Evolutionary conservation across 2,797 vertebrate genomes (phyloP).

Genomic region (Pempheris klunzingeri): DNA sequence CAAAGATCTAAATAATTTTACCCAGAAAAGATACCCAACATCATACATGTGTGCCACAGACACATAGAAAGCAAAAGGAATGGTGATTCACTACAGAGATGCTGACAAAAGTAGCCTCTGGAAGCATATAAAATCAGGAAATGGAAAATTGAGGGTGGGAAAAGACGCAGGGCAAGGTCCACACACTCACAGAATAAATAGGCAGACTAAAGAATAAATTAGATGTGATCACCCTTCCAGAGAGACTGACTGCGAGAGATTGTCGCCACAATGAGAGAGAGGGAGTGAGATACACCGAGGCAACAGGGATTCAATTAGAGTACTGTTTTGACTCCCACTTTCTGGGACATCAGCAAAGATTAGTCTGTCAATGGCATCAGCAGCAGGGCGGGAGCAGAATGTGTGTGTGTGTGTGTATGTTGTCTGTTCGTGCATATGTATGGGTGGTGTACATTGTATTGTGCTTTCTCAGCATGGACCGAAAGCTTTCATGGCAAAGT

Average conservation of each 20-base stretch:
- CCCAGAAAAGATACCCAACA: background rate
- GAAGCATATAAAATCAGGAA: conserved; percentile 3
- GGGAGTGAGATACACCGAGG: conserved; percentile 38
- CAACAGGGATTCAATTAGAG: conserved; percentile 75
- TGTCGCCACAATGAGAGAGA: conserved; percentile 36
- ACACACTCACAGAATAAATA: background rate
- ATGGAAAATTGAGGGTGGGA: background rate
- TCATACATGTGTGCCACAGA: background rate
- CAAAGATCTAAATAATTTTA: background rate
- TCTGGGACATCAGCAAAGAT: conserved; percentile 45
- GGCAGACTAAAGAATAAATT: background rate
- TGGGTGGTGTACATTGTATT: conserved; percentile 4
- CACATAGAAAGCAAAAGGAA: background rate
- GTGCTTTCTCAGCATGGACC: conserved; percentile 19
- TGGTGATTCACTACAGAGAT: background rate
- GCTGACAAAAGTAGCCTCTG: background rate
- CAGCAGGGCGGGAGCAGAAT: background rate
- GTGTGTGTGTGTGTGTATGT: conserved; percentile 17
- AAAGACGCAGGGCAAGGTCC: background rate
- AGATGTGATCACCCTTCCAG: conserved; percentile 26
- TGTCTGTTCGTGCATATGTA: conserved; percentile 4
- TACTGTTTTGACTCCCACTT: conserved; percentile 60
- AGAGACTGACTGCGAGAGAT: conserved; percentile 39
- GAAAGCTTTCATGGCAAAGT: conserved; percentile 20
- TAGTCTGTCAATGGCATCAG: conserved; percentile 50